Evolutionary conservation across 1,140 invertebrate species (phyloP), one percentile per base, ranked within the genome.

Genomic region (Doryteuthis pealeii): DNA sequence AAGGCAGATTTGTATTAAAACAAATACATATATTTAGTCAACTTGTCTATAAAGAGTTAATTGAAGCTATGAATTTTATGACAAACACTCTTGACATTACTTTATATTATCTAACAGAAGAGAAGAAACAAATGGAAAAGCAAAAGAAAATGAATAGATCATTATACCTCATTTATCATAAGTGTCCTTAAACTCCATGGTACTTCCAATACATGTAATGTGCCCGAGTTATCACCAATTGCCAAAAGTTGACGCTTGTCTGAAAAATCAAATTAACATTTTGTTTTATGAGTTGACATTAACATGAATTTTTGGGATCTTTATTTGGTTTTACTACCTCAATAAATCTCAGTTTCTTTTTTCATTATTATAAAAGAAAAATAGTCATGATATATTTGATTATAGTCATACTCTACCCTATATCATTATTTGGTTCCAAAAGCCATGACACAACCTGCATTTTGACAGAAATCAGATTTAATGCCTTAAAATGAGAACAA

Each of bases 141-240:
- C 4, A 40, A 10, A 40, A 40, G 35, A 40, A 40, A 40, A 40
- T 5, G 10, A 40, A 40, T 5, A 40, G 4, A 40, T 40, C 10
- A 10, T 10, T 40, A 88, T 40, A 88, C 86, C 84, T 88, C 87
- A 78, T 82, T 85, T 28, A 80, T 77, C 43, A 82, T 85, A 22
- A 84, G 78, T 18, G 84, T 81, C 43, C 82, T 73, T 12, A 88
- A 72, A 78, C 84, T 87, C 85, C 83, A 87, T 12, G 87, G 87
- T 72, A 89, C 86, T 72, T 88, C 87, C 58, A 88, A 77, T n/a
- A 89, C 85, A 76, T 88, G 87, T 26, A 89, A 77, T 1, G 87
- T 88, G 14, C 88, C 88, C 67, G 81, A 78, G 71, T 74, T 81
- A 74, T 89, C 88, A 62, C 88, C 88, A 28, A 89, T 82, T 26